Evolutionary conservation across 2,113 vertebrate species (phyloP).

Genomic region (Alces alces): DNA sequence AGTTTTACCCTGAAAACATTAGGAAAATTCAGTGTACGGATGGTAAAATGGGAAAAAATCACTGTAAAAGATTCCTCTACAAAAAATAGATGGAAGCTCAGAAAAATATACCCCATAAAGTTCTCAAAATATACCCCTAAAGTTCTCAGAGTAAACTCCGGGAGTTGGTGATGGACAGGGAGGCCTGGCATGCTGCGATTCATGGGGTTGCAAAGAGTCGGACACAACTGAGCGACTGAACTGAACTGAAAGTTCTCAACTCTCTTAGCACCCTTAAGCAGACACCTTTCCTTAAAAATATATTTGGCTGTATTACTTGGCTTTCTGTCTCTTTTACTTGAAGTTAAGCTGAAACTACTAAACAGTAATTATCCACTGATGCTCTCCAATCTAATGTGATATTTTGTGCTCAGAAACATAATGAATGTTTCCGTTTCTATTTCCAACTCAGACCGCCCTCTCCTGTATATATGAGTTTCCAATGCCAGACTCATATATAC

Average conservation of each 20-base stretch:
- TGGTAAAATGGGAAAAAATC: background rate
- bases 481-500: background rate
- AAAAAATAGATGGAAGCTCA: background rate
- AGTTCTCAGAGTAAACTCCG: too few relatives aligned
- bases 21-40: background rate
- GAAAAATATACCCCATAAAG: background rate
- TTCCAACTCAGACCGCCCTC: background rate
- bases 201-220: too few relatives aligned
- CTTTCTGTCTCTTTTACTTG: conserved; percentile 11
- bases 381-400: background rate
- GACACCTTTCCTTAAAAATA: background rate
- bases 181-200: too few relatives aligned
- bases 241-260: background rate
- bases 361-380: background rate
- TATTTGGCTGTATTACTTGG: background rate
- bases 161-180: too few relatives aligned
- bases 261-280: background rate
- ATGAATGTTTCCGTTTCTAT: background rate
- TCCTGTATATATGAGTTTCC: background rate
- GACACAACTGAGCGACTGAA: too few relatives aligned
- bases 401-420: background rate
- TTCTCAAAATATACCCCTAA: background rate
- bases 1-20: background rate
- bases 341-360: background rate
- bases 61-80: background rate